Conservation (phyloP, 1,140 invertebrate genomes). For the Ephestia elutella region DNA sequence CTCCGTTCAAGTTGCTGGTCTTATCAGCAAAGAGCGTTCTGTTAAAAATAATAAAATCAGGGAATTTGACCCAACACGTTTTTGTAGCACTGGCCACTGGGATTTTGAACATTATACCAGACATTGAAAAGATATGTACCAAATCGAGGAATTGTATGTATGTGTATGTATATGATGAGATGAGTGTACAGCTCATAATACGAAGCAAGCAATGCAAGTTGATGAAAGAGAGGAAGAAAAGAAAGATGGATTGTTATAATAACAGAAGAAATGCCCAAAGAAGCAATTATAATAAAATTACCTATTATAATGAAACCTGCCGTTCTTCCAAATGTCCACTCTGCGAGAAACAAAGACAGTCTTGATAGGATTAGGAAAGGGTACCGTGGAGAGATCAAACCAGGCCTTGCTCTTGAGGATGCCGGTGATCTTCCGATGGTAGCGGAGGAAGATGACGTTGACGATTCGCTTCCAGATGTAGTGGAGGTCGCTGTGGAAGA, state of each 20-base stretch:
- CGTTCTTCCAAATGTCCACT: constrained; percentile 79
- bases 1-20: constrained; percentile 75
- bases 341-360: constrained; percentile 72
- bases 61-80: too few relatives aligned
- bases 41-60: not conserved
- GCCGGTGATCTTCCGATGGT: constrained; percentile 59
- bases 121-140: too few relatives aligned
- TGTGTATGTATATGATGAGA: too few relatives aligned
- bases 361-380: constrained; percentile 78
- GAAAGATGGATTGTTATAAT: too few relatives aligned
- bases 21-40: constrained; percentile 76
- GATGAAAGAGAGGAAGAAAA: too few relatives aligned
- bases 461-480: constrained; percentile 86
- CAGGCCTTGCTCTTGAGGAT: constrained; percentile 63
- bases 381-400: constrained; percentile 82
- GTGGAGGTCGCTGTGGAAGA: constrained; percentile 79
- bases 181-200: too few relatives aligned
- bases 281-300: not conserved
- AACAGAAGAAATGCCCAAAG: too few relatives aligned
- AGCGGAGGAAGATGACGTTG: constrained; percentile 82
- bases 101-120: too few relatives aligned
- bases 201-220: too few relatives aligned
- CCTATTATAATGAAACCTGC: constrained; percentile 73
- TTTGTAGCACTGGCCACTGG: not conserved
- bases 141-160: too few relatives aligned